Evolutionary conservation across 2,797 vertebrate genomes (phyloP).

Genomic region (Aulostomus chinensis): DNA sequence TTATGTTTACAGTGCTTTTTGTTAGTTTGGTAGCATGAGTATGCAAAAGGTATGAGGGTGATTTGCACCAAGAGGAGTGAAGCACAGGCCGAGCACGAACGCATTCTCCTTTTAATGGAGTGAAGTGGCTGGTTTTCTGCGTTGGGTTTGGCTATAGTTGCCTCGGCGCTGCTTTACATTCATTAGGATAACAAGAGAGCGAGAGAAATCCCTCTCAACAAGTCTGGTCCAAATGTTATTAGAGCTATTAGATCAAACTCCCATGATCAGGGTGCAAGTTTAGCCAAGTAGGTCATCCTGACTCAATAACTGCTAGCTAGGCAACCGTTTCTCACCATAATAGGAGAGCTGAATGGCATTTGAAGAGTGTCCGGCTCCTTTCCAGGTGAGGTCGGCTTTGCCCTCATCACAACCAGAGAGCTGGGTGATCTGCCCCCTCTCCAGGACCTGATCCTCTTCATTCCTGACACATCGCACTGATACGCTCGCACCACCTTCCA

Average conservation of each 20-base stretch:
- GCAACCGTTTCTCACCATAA: constrained; percentile 51
- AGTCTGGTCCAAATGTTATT: constrained; percentile 21
- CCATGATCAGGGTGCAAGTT: constrained; percentile 26
- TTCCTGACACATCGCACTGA: constrained; percentile 41
- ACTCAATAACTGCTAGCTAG: constrained; percentile 22
- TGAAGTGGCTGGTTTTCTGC: no score
- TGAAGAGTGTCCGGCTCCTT: constrained; percentile 16
- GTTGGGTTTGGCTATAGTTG: no score
- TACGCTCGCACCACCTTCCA: constrained; percentile 38
- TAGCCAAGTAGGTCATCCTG: background rate
- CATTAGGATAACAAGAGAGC: background rate
- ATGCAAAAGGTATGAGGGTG: no score
- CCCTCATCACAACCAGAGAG: constrained; percentile 55
- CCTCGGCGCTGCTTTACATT: background rate
- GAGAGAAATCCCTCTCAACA: background rate
- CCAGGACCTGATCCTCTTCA: constrained; percentile 8
- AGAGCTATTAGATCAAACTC: constrained; percentile 21
- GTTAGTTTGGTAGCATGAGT: no score
- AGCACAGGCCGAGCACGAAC: no score
- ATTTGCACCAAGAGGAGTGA: no score
- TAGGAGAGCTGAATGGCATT: constrained; percentile 56
- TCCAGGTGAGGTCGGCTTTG: constrained; percentile 62
- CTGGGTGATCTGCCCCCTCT: background rate
- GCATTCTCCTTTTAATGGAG: no score
- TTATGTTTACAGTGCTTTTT: no score